Percentiles rank a stretch among this genome's conserved stretches.
Conservation (phyloP, 2,797 vertebrate genomes). For the Eulemur rubriventer region DNA sequence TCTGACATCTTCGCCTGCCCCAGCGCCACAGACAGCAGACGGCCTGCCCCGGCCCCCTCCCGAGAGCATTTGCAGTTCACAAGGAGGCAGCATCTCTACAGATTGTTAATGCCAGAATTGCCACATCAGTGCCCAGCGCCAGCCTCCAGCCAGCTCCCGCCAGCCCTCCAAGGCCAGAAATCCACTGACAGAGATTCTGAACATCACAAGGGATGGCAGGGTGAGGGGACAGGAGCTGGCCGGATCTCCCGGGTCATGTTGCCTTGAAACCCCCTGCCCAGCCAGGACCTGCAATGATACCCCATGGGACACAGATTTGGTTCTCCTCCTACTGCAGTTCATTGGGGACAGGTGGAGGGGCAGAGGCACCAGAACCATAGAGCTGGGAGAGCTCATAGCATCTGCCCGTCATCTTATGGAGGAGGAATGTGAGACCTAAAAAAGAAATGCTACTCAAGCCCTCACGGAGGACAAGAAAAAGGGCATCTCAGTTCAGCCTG, state of each 20-base stretch:
- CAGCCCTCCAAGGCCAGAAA: neutral
- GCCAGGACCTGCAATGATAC: neutral
- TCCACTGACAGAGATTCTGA: neutral
- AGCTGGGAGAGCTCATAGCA: neutral
- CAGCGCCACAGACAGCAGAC: neutral
- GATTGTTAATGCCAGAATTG: neutral
- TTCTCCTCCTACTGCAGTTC: fast-evolving
- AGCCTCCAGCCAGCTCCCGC: neutral
- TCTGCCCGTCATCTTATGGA: neutral
- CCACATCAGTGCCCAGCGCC: neutral
- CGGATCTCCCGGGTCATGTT: neutral
- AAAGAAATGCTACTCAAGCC: neutral
- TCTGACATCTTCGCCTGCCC: neutral
- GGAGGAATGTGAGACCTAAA: neutral
- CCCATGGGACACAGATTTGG: neutral
- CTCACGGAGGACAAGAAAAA: neutral
- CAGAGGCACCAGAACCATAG: neutral
- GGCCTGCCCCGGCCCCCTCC: fast-evolving
- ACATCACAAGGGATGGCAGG: fast-evolving
- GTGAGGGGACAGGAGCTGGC: too few species aligned
- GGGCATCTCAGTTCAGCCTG: neutral
- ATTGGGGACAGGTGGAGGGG: neutral
- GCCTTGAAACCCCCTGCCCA: neutral
- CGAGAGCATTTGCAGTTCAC: neutral
- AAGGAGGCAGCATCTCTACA: neutral